Percentiles rank a stretch among this genome's conserved stretches.
Evolutionary conservation across 1,140 invertebrate genomes (phyloP).

Genomic region (Planococcus citri): DNA sequence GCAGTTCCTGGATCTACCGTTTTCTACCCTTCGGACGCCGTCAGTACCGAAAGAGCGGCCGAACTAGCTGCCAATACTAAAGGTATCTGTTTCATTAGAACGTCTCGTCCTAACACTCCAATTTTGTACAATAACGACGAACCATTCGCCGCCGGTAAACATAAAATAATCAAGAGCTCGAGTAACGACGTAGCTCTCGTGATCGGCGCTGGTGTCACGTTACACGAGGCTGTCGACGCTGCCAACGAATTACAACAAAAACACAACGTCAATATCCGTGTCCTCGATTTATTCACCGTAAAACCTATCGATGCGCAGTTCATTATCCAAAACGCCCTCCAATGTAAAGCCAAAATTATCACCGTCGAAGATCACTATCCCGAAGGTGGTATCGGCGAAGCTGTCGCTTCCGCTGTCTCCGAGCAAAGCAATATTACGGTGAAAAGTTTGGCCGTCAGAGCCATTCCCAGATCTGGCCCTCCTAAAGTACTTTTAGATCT

Average conservation of each 20-base stretch:
- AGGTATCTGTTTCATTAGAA: conserved; percentile 92
- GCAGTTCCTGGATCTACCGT: conserved; percentile 79
- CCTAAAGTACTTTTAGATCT: conserved; percentile 68
- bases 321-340: conserved; percentile 64
- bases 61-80: conserved; percentile 92
- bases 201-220: conserved; percentile 83
- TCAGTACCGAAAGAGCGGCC: conserved; percentile 81
- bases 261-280: conserved; percentile 54
- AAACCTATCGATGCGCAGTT: conserved; percentile 81
- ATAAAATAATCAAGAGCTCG: conserved; percentile 63
- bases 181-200: conserved; percentile 66
- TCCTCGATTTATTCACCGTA: conserved; percentile 89
- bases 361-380: conserved; percentile 97
- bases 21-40: conserved; percentile 95
- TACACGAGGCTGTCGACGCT: conserved; percentile 81
- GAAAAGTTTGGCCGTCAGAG: conserved; percentile 69
- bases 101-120: conserved; percentile 77
- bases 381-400: conserved; percentile 90
- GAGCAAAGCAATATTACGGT: conserved; percentile 59
- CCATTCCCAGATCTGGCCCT: conserved; percentile 83
- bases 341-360: conserved; percentile 67
- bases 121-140: conserved; percentile 83
- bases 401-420: conserved; percentile 70
- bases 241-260: conserved; percentile 55
- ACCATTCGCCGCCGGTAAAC: conserved; percentile 63